These are phyloP conservation scores for Podiceps cristatus DNA, from an alignment of 2,113 vertebrate species.

Conservation along the genomic window DNA sequence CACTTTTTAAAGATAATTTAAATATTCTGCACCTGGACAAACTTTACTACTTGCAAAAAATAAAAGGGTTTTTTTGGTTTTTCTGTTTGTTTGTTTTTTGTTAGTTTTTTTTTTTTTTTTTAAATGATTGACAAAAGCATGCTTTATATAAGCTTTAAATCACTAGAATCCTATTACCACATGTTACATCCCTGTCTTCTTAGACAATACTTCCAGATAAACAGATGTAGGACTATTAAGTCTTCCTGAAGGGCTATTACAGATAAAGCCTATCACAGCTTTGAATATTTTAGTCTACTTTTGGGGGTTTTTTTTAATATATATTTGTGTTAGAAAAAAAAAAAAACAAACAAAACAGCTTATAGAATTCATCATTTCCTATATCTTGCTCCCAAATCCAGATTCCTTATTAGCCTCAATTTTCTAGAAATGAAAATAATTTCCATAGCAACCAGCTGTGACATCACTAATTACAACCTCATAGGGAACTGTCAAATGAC, in stretches of 20 bases:
- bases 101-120: background rate
- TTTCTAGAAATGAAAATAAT: background rate
- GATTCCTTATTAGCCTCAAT: background rate
- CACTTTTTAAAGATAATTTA: background rate
- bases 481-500: background rate
- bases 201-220: background rate
- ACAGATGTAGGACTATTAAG: background rate
- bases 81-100: background rate
- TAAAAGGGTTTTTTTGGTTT: accelerated
- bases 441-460: background rate
- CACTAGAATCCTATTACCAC: too few species aligned
- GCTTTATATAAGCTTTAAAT: background rate
- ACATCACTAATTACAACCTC: background rate
- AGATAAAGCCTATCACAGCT: background rate
- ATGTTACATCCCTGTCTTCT: background rate
- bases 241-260: background rate
- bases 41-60: background rate
- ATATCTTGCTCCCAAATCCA: background rate
- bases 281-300: background rate
- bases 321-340: background rate
- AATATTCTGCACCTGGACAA: background rate
- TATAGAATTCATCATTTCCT: background rate
- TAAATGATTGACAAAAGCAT: background rate
- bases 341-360: background rate
- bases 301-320: background rate